Percentiles rank a stretch among this genome's conserved stretches.
These are phyloP conservation scores for Rhinogobio ventralis DNA, from an alignment of 2,797 vertebrate species.

Conservation along the genomic window DNA sequence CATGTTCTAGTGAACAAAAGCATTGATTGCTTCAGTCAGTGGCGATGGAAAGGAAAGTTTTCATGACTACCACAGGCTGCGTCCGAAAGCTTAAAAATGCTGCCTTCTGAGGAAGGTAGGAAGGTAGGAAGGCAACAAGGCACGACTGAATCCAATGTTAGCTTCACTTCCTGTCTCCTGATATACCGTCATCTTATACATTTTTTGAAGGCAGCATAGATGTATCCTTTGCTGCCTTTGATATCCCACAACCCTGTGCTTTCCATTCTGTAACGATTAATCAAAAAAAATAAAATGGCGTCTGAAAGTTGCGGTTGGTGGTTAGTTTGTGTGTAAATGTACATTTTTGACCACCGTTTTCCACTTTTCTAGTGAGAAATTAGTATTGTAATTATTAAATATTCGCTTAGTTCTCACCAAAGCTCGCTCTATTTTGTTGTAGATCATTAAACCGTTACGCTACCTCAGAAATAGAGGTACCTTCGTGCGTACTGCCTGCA, in stretches of 20 bases:
- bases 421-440: not conserved
- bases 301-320: no score
- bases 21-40: not conserved
- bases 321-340: not conserved
- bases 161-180: not conserved
- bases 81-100: not conserved
- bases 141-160: not conserved
- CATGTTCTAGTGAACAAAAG: slow-evolving; percentile 1
- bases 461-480: not conserved
- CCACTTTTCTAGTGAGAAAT: not conserved
- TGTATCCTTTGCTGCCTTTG: no score
- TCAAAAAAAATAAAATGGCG: no score
- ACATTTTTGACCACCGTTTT: not conserved
- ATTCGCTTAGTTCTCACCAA: not conserved
- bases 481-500: not conserved
- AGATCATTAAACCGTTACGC: not conserved
- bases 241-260: no score
- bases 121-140: not conserved
- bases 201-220: no score
- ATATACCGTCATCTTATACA: no score
- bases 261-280: no score
- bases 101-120: not conserved
- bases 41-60: not conserved
- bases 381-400: not conserved
- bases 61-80: not conserved